Conservation (phyloP, 2,797 vertebrate genomes). For the Geotrypetes seraphini region DNA sequence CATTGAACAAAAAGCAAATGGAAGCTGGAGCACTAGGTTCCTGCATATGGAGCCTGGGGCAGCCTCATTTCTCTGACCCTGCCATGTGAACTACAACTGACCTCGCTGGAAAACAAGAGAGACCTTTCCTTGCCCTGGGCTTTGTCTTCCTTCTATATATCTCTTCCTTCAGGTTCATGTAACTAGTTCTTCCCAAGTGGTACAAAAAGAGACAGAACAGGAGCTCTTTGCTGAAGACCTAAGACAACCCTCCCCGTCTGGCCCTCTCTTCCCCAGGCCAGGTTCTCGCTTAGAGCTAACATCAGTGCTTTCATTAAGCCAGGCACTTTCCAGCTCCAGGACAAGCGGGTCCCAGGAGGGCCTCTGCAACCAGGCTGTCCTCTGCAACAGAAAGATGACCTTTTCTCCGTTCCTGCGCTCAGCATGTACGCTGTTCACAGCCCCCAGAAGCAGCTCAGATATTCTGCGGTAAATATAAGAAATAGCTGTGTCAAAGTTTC, state of each 20-base stretch:
- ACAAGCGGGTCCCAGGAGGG: slow-evolving; percentile 38
- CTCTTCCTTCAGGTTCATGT: slow-evolving; percentile 39
- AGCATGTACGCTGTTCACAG: slow-evolving; percentile 19
- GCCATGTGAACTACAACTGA: slow-evolving; percentile 45
- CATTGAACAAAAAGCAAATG: slow-evolving; percentile 6
- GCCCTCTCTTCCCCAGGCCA: slow-evolving; percentile 32
- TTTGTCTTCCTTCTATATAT: slow-evolving; percentile 41
- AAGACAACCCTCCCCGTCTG: slow-evolving; percentile 27
- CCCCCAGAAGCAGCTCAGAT: too few species aligned
- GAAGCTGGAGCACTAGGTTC: slow-evolving; percentile 49
- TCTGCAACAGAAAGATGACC: slow-evolving; percentile 43
- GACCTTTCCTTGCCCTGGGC: slow-evolving; percentile 36
- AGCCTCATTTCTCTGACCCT: slow-evolving; percentile 36
- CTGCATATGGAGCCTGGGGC: slow-evolving; percentile 35
- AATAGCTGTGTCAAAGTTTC: too few species aligned
- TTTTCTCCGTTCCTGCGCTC: slow-evolving; percentile 38
- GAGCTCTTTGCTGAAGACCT: slow-evolving; percentile 52
- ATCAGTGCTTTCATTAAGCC: slow-evolving; percentile 43
- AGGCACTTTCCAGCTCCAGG: slow-evolving; percentile 38
- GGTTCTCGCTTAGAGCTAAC: too few species aligned
- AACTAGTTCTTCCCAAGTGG: slow-evolving; percentile 44
- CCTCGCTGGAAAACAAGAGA: slow-evolving; percentile 36
- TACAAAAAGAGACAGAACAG: slow-evolving; percentile 22
- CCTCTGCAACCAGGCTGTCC: slow-evolving; percentile 38
- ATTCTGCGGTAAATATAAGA: too few species aligned